Percentiles rank a stretch among this genome's conserved stretches.
These are phyloP conservation scores for Dromius quadrimaculatus DNA, from an alignment of 2,888 invertebrate genomes.

Conservation along the genomic window DNA sequence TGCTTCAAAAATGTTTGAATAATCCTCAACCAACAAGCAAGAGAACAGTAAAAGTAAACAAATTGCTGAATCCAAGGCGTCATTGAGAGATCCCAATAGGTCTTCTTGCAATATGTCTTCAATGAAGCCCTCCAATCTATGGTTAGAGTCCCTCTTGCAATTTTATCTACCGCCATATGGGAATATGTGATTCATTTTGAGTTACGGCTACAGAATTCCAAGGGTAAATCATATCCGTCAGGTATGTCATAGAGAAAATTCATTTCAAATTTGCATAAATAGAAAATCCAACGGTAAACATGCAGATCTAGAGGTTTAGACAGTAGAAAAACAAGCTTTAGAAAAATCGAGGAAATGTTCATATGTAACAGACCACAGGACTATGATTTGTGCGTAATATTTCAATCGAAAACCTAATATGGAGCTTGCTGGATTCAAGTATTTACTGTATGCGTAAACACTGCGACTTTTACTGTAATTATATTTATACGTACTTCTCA, in stretches of 20 bases:
- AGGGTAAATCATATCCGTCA: constrained; percentile 39
- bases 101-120: constrained; percentile 27
- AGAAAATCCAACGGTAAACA: constrained; percentile 48
- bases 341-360: neutral
- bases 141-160: constrained; percentile 16
- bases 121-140: constrained; percentile 13
- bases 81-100: constrained; percentile 28
- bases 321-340: constrained; percentile 29
- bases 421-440: constrained; percentile 1
- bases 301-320: constrained; percentile 31
- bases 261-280: constrained; percentile 48
- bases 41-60: too few relatives aligned
- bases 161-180: constrained; percentile 25
- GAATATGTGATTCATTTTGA: constrained; percentile 39
- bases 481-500: too few relatives aligned
- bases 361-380: too few relatives aligned
- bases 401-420: constrained; percentile 14
- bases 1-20: too few relatives aligned
- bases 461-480: too few relatives aligned
- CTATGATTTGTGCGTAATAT: too few relatives aligned
- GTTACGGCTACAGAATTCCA: constrained; percentile 34
- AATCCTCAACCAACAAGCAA: too few relatives aligned
- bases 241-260: constrained; percentile 45
- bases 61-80: neutral
- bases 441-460: too few relatives aligned